Conservation (phyloP, 2,113 vertebrate genomes). For the Oncorhynchus masou region DNA sequence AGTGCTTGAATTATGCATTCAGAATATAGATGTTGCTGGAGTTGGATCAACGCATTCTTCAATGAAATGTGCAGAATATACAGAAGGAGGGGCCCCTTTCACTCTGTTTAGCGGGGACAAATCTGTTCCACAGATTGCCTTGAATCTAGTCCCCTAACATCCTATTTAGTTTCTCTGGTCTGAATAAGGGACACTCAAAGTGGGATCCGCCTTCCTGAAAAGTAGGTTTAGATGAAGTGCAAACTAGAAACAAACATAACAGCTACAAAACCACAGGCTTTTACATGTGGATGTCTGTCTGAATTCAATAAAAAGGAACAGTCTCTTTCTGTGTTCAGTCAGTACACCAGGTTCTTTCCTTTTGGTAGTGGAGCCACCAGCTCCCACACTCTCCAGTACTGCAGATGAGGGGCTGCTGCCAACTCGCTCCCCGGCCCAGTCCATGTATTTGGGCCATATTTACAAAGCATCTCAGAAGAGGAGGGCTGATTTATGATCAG, state of each 20-base stretch:
- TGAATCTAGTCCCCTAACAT: constrained; percentile 9
- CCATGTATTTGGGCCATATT: not conserved
- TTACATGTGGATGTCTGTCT: not conserved
- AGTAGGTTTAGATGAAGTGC: not conserved
- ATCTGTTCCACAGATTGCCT: constrained; percentile 55
- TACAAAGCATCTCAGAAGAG: too few relatives aligned
- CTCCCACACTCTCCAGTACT: constrained; percentile 15
- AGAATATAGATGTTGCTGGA: constrained; percentile 47
- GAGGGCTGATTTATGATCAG: too few relatives aligned
- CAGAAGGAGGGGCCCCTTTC: constrained; percentile 37
- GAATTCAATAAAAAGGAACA: not conserved
- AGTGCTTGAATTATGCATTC: constrained; percentile 44
- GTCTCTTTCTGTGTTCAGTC: not conserved
- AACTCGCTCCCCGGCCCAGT: constrained; percentile 23
- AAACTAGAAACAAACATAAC: not conserved
- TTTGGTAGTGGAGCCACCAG: too few relatives aligned
- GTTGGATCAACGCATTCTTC: constrained; percentile 62
- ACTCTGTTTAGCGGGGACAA: constrained; percentile 39
- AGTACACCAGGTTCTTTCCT: too few relatives aligned
- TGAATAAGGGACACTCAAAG: not conserved
- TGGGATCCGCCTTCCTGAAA: not conserved
- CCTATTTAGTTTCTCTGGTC: not conserved
- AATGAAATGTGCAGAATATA: constrained; percentile 62
- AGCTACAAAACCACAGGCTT: not conserved
- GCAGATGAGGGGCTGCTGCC: not conserved